Conservation (phyloP, 2,113 vertebrate species). For the Amazona vittata region DNA sequence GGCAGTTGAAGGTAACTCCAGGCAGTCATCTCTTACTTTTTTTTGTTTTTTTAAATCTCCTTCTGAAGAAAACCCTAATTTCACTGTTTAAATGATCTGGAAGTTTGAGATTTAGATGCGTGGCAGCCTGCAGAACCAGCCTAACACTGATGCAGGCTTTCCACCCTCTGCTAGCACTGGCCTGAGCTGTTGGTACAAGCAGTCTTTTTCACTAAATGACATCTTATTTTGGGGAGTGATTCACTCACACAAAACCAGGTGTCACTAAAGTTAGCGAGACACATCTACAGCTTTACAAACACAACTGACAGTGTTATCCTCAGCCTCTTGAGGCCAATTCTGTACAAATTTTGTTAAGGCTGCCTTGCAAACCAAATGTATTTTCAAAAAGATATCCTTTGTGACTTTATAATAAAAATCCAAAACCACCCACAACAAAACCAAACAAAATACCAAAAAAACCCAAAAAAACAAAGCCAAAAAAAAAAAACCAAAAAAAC, state of each 20-base stretch:
- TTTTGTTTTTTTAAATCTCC: not conserved
- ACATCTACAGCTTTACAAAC: not conserved
- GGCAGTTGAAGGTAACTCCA: not conserved
- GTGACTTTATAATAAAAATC: not conserved
- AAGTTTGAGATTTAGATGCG: fast-evolving
- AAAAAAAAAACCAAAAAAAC: too few species aligned
- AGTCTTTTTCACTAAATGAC: not conserved
- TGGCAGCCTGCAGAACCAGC: not conserved
- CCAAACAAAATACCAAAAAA: not conserved
- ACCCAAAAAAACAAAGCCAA: not conserved
- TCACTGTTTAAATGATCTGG: fast-evolving
- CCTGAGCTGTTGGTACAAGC: not conserved
- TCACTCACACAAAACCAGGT: conserved; percentile 13
- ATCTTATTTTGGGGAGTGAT: not conserved
- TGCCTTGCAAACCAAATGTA: not conserved
- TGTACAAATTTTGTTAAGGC: not conserved
- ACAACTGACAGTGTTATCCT: not conserved
- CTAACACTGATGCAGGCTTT: not conserved
- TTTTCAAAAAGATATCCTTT: not conserved
- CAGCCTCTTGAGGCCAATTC: not conserved
- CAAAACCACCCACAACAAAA: not conserved
- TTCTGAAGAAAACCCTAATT: not conserved
- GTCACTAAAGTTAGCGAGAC: not conserved
- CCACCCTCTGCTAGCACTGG: not conserved
- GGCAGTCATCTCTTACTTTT: not conserved